These are phyloP conservation scores for Brachymystax lenok DNA, from an alignment of 2,797 vertebrate genomes.

Conservation along the genomic window DNA sequence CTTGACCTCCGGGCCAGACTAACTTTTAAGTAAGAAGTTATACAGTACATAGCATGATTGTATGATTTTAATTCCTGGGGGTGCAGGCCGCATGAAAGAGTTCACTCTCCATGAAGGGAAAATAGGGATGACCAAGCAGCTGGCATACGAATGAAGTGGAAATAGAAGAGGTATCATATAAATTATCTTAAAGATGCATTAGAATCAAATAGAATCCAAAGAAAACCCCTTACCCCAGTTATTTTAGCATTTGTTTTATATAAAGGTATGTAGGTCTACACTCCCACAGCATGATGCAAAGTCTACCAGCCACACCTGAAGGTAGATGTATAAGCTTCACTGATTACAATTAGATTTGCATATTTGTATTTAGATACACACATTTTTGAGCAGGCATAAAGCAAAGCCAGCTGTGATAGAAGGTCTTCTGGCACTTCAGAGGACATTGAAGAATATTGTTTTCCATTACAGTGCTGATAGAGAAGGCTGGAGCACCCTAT, in stretches of 20 bases:
- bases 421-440: slow-evolving; percentile 12
- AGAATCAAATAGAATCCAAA: too few relatives aligned
- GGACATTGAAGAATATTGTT: slow-evolving; percentile 22
- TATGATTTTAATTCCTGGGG: slow-evolving; percentile 65
- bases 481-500: slow-evolving; percentile 39
- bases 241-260: neutral
- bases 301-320: slow-evolving; percentile 1
- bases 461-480: slow-evolving; percentile 27
- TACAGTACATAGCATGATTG: slow-evolving; percentile 54
- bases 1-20: slow-evolving; percentile 54
- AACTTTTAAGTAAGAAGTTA: slow-evolving; percentile 53
- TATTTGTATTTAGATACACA: slow-evolving; percentile 10
- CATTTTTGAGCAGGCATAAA: slow-evolving; percentile 11
- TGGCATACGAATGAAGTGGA: neutral
- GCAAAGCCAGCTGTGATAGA: slow-evolving; percentile 15
- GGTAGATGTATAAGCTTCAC: slow-evolving; percentile 8
- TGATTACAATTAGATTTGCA: slow-evolving; percentile 12
- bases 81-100: slow-evolving; percentile 18
- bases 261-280: neutral
- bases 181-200: too few relatives aligned
- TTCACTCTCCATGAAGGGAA: slow-evolving; percentile 12
- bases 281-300: neutral
- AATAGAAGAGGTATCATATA: neutral
- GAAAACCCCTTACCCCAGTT: neutral
- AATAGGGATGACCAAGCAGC: neutral